Percentiles rank a stretch among this genome's conserved stretches.
Evolutionary conservation across 2,797 vertebrate species (phyloP).

Genomic region (Malacoctenus gilli): DNA sequence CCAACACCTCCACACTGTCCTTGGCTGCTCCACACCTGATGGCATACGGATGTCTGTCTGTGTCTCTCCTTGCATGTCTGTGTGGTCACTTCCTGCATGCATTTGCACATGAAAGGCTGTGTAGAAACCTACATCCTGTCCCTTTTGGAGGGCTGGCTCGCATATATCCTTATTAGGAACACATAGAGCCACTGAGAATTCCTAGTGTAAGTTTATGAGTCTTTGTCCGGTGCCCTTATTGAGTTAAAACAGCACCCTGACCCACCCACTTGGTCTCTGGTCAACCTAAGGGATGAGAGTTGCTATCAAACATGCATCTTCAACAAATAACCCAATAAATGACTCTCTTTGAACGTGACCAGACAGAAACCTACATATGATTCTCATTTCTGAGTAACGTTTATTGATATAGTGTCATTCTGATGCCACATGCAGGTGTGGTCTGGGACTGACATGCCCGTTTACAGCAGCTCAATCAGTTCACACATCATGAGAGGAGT

Average conservation of each 20-base stretch:
- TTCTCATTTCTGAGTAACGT: neutral
- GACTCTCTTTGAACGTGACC: neutral
- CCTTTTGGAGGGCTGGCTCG: slow-evolving; percentile 45
- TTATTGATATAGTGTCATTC: neutral
- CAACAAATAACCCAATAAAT: neutral
- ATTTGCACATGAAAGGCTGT: slow-evolving; percentile 45
- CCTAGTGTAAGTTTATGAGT: slow-evolving; percentile 62
- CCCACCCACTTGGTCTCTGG: slow-evolving; percentile 41
- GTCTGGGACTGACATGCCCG: slow-evolving; percentile 13
- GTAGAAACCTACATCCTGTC: slow-evolving; percentile 64
- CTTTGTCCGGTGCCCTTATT: slow-evolving; percentile 68
- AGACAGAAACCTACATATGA: neutral
- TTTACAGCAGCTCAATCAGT: neutral
- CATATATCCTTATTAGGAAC: slow-evolving; percentile 80
- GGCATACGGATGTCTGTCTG: neutral
- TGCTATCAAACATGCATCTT: neutral
- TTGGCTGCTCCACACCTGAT: slow-evolving; percentile 24
- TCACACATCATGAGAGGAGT: slow-evolving; percentile 12
- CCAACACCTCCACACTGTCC: slow-evolving; percentile 19
- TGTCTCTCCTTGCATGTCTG: slow-evolving; percentile 10
- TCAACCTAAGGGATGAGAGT: slow-evolving; percentile 9
- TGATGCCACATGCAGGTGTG: neutral
- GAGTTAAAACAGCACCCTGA: slow-evolving; percentile 55
- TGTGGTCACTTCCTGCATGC: slow-evolving; percentile 67
- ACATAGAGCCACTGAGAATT: slow-evolving; percentile 60